phyloP scores from a whole-genome alignment of 1,140 invertebrate genomes.

The Dinoponera quadriceps region DNA sequence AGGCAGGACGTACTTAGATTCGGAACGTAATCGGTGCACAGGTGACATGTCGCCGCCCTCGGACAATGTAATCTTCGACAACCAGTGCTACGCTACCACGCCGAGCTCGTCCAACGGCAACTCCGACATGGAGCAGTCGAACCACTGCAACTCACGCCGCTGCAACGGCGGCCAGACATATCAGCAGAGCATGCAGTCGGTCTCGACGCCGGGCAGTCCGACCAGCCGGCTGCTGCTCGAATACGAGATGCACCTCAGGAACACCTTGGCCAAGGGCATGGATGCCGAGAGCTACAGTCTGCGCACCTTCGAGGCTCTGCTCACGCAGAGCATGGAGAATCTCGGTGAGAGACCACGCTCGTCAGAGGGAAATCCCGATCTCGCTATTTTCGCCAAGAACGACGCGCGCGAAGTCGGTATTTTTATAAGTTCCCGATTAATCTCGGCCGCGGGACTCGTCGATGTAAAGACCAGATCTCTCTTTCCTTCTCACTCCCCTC shows the following conservation, averaged over 20 bases:
- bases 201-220: constrained; percentile 93
- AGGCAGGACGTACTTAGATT: constrained; percentile 92
- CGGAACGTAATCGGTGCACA: constrained; percentile 90
- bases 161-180: constrained; percentile 82
- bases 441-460: too few species aligned
- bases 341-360: constrained; percentile 89
- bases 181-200: constrained; percentile 86
- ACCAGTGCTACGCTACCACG: constrained; percentile 96
- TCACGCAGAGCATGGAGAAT: constrained; percentile 98
- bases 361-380: constrained; percentile 87
- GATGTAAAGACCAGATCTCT: too few species aligned
- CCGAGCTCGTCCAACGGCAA: constrained; percentile 96
- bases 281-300: constrained; percentile 97
- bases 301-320: constrained; percentile 96
- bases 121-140: constrained; percentile 92
- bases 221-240: constrained; percentile 94
- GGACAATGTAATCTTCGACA: constrained; percentile 96
- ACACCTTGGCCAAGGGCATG: constrained; percentile 97
- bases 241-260: constrained; percentile 97
- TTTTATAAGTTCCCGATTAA: too few species aligned
- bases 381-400: not conserved
- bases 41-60: constrained; percentile 94
- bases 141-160: constrained; percentile 88
- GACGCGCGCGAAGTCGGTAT: too few species aligned
- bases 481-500: not conserved